Evolutionary conservation across 2,797 vertebrate genomes (phyloP).

Genomic region (Sebastes melanostomus): DNA sequence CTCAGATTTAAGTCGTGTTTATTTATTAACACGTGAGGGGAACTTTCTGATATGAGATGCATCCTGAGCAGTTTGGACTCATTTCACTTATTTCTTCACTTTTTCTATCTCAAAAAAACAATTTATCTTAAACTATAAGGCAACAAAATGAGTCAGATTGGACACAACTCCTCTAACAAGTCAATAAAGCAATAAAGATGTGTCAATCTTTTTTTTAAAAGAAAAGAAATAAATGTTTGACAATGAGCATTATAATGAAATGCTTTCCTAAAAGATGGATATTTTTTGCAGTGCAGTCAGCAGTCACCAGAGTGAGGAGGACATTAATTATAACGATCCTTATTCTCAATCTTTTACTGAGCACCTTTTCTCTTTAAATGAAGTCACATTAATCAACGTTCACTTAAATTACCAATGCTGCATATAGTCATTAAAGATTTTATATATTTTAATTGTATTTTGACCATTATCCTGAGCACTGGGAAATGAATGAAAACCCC

Average conservation of each 20-base stretch:
- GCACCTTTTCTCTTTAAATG: slow-evolving; percentile 62
- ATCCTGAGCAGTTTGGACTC: not conserved
- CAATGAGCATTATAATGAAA: not conserved
- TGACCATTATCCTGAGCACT: slow-evolving; percentile 64
- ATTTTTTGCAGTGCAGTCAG: slow-evolving; percentile 39
- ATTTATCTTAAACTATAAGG: not conserved
- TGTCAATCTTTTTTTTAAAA: not conserved
- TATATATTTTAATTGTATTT: slow-evolving; percentile 77
- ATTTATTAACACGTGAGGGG: slow-evolving; percentile 5
- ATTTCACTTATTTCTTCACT: not conserved
- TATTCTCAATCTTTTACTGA: slow-evolving; percentile 50
- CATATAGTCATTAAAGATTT: slow-evolving; percentile 71
- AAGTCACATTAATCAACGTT: slow-evolving; percentile 77
- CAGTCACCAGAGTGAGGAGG: slow-evolving; percentile 58
- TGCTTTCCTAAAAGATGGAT: not conserved
- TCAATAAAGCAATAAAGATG: not conserved
- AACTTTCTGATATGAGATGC: slow-evolving; percentile 35
- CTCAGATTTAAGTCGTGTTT: slow-evolving; percentile 6
- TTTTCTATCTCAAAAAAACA: not conserved
- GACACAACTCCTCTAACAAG: not conserved
- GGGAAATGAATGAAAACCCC: slow-evolving; percentile 64
- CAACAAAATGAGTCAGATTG: not conserved
- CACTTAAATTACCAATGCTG: slow-evolving; percentile 63
- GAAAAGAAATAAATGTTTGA: not conserved
- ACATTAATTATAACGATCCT: slow-evolving; percentile 73